Evolutionary conservation across 1,140 invertebrate species (phyloP).

Genomic region (Dinothrombium tinctorium): DNA sequence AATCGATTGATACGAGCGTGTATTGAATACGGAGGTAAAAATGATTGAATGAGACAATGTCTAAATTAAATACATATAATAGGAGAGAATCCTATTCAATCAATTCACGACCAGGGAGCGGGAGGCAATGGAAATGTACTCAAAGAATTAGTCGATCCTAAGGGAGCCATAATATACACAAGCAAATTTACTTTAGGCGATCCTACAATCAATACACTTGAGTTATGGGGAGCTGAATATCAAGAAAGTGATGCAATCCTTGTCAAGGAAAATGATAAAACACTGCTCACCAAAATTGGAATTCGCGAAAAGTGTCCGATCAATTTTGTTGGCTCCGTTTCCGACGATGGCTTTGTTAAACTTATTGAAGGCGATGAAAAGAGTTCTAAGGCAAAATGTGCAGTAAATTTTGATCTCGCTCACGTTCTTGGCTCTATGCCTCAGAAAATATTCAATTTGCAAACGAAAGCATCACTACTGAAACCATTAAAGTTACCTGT

Average conservation of each 20-base stretch:
- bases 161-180: slow-evolving; percentile 69
- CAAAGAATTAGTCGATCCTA: slow-evolving; percentile 83
- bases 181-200: slow-evolving; percentile 75
- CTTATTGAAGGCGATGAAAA: slow-evolving; percentile 15
- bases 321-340: slow-evolving; percentile 74
- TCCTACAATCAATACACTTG: slow-evolving; percentile 69
- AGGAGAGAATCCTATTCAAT: slow-evolving; percentile 61
- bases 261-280: slow-evolving; percentile 35
- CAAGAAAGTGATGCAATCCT: slow-evolving; percentile 85
- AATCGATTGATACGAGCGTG: slow-evolving; percentile 80
- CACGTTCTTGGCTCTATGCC: slow-evolving; percentile 71
- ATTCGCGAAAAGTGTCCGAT: slow-evolving; percentile 70
- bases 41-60: neutral
- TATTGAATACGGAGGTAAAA: slow-evolving; percentile 38
- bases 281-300: slow-evolving; percentile 44
- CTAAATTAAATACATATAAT: neutral
- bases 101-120: slow-evolving; percentile 87
- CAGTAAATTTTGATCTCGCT: slow-evolving; percentile 66
- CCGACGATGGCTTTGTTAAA: slow-evolving; percentile 48
- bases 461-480: slow-evolving; percentile 4
- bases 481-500: slow-evolving; percentile 4
- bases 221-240: slow-evolving; percentile 94
- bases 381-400: slow-evolving; percentile 18
- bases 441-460: slow-evolving; percentile 31
- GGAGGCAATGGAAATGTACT: slow-evolving; percentile 95